A percentile compares a stretch with the other conserved stretches of the same genome.
phyloP scores from a whole-genome alignment of 2,888 invertebrate genomes.

The Leptinotarsa tumamoca region DNA sequence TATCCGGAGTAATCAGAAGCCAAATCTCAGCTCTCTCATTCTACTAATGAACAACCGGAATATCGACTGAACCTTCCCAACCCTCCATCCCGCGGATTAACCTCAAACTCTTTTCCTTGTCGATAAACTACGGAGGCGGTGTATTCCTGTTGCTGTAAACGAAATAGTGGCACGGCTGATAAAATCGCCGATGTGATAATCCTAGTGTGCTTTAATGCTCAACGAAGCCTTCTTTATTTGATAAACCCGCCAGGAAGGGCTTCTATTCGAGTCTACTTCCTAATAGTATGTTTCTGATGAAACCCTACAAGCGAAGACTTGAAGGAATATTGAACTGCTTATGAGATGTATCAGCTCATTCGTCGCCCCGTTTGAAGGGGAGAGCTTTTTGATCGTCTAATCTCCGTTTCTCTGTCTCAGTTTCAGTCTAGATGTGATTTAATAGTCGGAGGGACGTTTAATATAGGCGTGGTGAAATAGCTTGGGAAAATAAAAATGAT shows the following conservation, averaged over 20 bases:
- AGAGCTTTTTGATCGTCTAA: not conserved
- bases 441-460: no score
- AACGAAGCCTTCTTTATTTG: slow-evolving; percentile 49
- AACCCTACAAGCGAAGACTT: slow-evolving; percentile 12
- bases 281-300: slow-evolving; percentile 9
- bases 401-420: not conserved
- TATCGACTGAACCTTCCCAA: no score
- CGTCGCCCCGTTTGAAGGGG: not conserved
- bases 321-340: slow-evolving; percentile 7
- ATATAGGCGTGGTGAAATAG: no score
- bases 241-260: slow-evolving; percentile 45
- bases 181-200: slow-evolving; percentile 52
- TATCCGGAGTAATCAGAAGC: no score
- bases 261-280: slow-evolving; percentile 24
- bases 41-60: no score
- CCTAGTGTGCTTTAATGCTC: slow-evolving; percentile 50
- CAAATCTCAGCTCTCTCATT: no score
- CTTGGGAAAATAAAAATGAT: no score
- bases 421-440: not conserved
- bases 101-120: slow-evolving; percentile 1
- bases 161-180: slow-evolving; percentile 35
- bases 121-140: not conserved
- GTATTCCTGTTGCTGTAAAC: slow-evolving; percentile 4
- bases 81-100: not conserved
- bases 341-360: not conserved